Conservation (phyloP, 2,888 invertebrate genomes). For the Acronicta aceris region DNA sequence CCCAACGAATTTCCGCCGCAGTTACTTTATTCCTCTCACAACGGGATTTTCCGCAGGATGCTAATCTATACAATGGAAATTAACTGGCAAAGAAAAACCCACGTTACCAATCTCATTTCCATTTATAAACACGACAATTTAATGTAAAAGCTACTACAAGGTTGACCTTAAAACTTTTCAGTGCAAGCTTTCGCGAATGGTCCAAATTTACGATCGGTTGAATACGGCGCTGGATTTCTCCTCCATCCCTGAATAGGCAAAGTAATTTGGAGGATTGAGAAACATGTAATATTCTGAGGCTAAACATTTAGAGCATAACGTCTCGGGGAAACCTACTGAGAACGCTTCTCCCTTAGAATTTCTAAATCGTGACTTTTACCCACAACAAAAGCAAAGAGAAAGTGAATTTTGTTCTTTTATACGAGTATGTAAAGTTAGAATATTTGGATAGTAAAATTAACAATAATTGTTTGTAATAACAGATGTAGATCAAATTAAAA, state of each 20-base stretch:
- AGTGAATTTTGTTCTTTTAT: slow-evolving; percentile 35
- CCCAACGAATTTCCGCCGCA: slow-evolving; percentile 73
- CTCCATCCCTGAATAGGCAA: slow-evolving; percentile 50
- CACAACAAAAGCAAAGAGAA: slow-evolving; percentile 48
- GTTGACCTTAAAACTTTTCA: slow-evolving; percentile 58
- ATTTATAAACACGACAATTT: slow-evolving; percentile 61
- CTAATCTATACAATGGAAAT: slow-evolving; percentile 79
- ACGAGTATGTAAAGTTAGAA: slow-evolving; percentile 15
- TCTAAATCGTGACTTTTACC: slow-evolving; percentile 33
- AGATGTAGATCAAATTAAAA: not conserved
- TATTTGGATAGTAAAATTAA: slow-evolving; percentile 25
- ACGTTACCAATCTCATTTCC: slow-evolving; percentile 58
- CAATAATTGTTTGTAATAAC: slow-evolving; percentile 25
- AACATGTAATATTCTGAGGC: slow-evolving; percentile 38
- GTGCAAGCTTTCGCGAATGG: slow-evolving; percentile 50
- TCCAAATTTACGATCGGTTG: slow-evolving; percentile 53
- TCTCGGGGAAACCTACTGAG: slow-evolving; percentile 24
- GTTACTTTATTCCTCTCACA: slow-evolving; percentile 54
- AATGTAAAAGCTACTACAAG: slow-evolving; percentile 59
- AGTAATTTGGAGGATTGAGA: slow-evolving; percentile 55
- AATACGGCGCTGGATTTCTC: slow-evolving; percentile 50
- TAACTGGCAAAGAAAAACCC: slow-evolving; percentile 61
- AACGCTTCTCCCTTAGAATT: slow-evolving; percentile 22
- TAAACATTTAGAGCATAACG: slow-evolving; percentile 51
- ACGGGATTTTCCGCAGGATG: slow-evolving; percentile 71